phyloP scores from a whole-genome alignment of 2,113 vertebrate species.

The Pristiophorus japonicus region DNA sequence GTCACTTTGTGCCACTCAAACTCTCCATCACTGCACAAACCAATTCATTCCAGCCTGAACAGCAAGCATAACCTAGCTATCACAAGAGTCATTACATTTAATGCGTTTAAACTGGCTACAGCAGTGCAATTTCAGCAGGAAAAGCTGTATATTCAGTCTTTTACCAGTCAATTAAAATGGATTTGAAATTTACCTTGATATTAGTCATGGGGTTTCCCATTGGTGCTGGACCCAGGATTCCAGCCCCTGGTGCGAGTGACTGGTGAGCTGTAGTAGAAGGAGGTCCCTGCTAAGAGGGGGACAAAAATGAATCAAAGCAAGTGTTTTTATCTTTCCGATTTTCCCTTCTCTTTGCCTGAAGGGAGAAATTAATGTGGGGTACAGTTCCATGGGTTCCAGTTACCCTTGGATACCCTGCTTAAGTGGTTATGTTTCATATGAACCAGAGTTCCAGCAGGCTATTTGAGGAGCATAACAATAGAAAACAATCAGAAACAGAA shows the following conservation, averaged over 20 bases:
- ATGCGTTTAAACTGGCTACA: not conserved
- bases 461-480: too few relatives aligned
- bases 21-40: not conserved
- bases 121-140: not conserved
- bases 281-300: not conserved
- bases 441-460: too few relatives aligned
- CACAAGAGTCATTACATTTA: not conserved
- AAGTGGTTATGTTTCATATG: not conserved
- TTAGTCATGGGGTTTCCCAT: not conserved
- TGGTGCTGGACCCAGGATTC: slow-evolving; percentile 12
- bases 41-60: not conserved
- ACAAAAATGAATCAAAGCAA: not conserved
- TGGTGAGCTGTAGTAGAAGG: not conserved
- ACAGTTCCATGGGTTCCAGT: not conserved
- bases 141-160: not conserved
- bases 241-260: slow-evolving; percentile 13
- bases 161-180: not conserved
- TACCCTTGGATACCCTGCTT: not conserved
- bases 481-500: too few relatives aligned
- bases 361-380: not conserved
- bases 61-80: not conserved
- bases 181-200: not conserved
- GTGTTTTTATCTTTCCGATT: not conserved
- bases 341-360: not conserved
- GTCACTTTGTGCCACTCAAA: not conserved